Conservation (phyloP, 2,888 invertebrate genomes). For the Tachystola acroxantha region DNA sequence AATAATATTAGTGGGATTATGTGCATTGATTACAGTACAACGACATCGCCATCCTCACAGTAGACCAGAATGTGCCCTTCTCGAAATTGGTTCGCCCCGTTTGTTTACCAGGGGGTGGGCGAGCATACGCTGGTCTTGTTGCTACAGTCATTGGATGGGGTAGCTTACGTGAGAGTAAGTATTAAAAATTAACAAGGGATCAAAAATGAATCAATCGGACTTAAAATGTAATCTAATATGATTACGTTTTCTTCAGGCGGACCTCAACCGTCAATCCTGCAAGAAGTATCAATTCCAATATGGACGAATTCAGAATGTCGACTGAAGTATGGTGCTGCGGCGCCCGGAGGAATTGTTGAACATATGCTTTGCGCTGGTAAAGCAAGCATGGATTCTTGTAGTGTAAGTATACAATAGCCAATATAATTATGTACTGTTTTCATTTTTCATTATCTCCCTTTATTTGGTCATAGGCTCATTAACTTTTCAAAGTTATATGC, state of each 20-base stretch:
- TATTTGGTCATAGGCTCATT: too few species aligned
- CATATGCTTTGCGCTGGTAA: constrained; percentile 93
- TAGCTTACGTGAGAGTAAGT: constrained; percentile 86
- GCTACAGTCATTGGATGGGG: constrained; percentile 95
- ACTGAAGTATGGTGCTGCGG: constrained; percentile 88
- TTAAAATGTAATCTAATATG: too few species aligned
- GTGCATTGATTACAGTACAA: constrained; percentile 84
- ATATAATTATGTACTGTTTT: too few species aligned
- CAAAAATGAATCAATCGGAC: too few species aligned
- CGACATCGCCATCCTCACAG: constrained; percentile 88
- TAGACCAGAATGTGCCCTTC: constrained; percentile 87
- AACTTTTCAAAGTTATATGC: too few species aligned
- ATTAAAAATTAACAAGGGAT: constrained; percentile 4
- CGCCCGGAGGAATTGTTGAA: constrained; percentile 93
- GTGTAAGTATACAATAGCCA: constrained; percentile 87
- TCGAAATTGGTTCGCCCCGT: constrained; percentile 85
- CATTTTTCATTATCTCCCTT: too few species aligned
- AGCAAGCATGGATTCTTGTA: constrained; percentile 91
- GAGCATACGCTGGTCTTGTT: constrained; percentile 82
- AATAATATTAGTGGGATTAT: too few species aligned
- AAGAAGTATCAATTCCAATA: constrained; percentile 90
- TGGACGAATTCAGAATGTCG: constrained; percentile 90
- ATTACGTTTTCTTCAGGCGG: constrained; percentile 79
- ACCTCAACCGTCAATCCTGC: constrained; percentile 87
- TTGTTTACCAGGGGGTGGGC: constrained; percentile 82